Percentiles rank a stretch among this genome's conserved stretches.
These are phyloP conservation scores for Euwallacea similis DNA, from an alignment of 1,140 invertebrate genomes.

Conservation along the genomic window DNA sequence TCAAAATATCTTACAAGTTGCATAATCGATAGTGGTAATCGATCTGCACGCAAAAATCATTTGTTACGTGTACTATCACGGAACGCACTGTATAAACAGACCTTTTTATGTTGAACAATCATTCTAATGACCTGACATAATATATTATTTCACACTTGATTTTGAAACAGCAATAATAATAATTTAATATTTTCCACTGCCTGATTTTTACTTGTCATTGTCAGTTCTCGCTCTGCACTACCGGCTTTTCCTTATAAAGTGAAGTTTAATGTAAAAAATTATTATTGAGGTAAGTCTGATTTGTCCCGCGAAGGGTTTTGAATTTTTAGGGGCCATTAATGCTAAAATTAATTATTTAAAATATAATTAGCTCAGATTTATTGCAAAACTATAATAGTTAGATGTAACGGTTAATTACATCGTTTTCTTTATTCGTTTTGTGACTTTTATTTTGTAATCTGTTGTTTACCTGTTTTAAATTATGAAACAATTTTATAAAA, in stretches of 20 bases:
- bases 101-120: not conserved
- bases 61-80: not conserved
- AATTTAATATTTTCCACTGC: slow-evolving; percentile 4
- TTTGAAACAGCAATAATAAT: not conserved
- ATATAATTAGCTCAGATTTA: too few species aligned
- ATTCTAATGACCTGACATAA: not conserved
- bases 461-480: too few species aligned
- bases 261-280: not conserved
- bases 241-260: not conserved
- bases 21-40: not conserved
- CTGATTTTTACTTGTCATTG: not conserved
- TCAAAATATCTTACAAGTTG: too few species aligned
- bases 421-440: too few species aligned
- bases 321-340: too few species aligned
- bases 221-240: not conserved
- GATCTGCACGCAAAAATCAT: not conserved
- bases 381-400: too few species aligned
- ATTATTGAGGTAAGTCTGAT: too few species aligned
- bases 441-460: too few species aligned
- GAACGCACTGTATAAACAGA: not conserved
- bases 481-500: too few species aligned
- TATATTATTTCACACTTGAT: not conserved
- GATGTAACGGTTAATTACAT: too few species aligned
- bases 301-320: too few species aligned
- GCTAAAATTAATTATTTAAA: too few species aligned